Evolutionary conservation across 2,113 vertebrate species (phyloP).

Genomic region (Pelobates fuscus): DNA sequence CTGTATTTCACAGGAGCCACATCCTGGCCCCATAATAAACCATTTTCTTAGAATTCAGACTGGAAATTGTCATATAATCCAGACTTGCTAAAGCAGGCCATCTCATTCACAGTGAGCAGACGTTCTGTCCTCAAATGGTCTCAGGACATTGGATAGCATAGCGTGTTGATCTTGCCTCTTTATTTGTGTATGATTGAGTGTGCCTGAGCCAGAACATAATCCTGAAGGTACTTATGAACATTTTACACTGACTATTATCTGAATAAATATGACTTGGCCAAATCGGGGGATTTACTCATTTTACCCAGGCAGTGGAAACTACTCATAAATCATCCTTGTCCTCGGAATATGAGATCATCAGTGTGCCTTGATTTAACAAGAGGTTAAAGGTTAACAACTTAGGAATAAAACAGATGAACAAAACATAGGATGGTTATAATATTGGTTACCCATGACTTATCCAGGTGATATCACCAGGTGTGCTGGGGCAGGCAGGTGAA

Average conservation of each 20-base stretch:
- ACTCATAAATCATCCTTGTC: neutral
- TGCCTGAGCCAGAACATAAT: conserved; percentile 13
- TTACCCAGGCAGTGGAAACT: no score
- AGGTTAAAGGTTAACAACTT: no score
- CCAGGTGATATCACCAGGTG: no score
- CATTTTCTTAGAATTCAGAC: no score
- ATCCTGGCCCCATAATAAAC: no score
- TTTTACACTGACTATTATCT: conserved; percentile 1
- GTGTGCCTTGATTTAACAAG: no score
- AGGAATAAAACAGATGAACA: no score
- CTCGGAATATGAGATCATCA: neutral
- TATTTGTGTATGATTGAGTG: conserved; percentile 10
- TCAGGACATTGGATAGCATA: neutral
- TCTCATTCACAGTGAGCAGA: neutral
- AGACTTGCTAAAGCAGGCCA: neutral
- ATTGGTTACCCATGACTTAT: no score
- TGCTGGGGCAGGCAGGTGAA: no score
- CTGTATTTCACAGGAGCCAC: no score
- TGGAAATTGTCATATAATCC: no score
- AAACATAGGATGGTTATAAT: no score
- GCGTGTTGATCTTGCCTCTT: neutral
- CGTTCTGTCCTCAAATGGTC: conserved; percentile 14
- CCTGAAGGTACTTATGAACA: neutral
- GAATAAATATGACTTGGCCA: neutral
- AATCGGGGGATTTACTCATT: neutral